A percentile compares a stretch with the other conserved stretches of the same genome.
These are phyloP conservation scores for Anthopleura xanthogrammica DNA, from an alignment of 92 coral and sea anemone genomes.

Conservation along the genomic window DNA sequence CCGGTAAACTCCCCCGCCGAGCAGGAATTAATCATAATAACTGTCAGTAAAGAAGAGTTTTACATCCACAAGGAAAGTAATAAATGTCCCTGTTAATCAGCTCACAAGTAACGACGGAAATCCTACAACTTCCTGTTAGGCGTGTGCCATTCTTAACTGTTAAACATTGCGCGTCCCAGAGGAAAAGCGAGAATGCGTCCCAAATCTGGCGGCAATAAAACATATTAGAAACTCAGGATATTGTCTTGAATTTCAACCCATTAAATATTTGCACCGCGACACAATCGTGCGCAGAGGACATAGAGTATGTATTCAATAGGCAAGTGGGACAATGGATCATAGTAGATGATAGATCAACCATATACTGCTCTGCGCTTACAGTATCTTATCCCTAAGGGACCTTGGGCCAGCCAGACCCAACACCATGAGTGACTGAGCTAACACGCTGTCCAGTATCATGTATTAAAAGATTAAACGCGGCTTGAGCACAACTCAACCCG, in stretches of 20 bases:
- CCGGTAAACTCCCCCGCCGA: constrained; percentile 1
- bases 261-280: neutral
- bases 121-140: constrained; percentile 4
- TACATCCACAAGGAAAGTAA: neutral
- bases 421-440: too few relatives aligned
- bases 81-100: neutral
- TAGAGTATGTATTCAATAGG: too few relatives aligned
- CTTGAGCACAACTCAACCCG: neutral
- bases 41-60: neutral
- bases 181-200: neutral
- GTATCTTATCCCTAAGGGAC: too few relatives aligned
- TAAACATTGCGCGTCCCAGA: neutral
- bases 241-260: neutral
- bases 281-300: too few relatives aligned
- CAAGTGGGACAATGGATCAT: too few relatives aligned
- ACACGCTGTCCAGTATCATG: neutral
- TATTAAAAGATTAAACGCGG: neutral
- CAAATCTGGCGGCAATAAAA: neutral
- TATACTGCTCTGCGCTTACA: too few relatives aligned
- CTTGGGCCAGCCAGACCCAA: too few relatives aligned
- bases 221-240: neutral
- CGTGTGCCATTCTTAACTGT: neutral
- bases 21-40: neutral
- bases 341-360: too few relatives aligned
- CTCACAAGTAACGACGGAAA: neutral